Evolutionary conservation across 1,140 invertebrate genomes (phyloP), one percentile per base, ranked within the genome.

Genomic region (Diachasma alloeum): DNA sequence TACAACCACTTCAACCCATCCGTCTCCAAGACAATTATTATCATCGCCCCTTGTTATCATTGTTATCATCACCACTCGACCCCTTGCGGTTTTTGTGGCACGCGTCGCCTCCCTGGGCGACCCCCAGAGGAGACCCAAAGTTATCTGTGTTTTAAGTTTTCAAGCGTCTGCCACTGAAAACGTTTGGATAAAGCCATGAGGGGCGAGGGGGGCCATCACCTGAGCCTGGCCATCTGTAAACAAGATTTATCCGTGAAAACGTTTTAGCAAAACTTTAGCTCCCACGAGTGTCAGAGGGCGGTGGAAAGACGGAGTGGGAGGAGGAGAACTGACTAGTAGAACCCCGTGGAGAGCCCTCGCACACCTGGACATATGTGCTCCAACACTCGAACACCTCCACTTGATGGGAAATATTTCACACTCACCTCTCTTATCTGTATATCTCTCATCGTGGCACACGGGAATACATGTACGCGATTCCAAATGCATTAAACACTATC

Each of bases 191-290:
- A 73, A 73, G 53, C 46, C 26, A 5, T 10, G 9, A 36, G 26
- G 31, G 31, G 46, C 5, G 24, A 48, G 15, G 39, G 37, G 17
- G 53, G 36, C 79, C 82, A 85, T 83, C 82, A 84, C 83, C 82
- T 86, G 83, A 84, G 79, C 80, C 79, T 83, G 83, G 83, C 83
- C 82, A 85, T 85, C 84, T 82, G 84, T 84, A 86, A 86, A 85
- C 83, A 84, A 85, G 84, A 86, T 85, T 86, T 86, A 86, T 85
- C 78, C 79, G 78, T 78, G 77, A 82, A 82, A 86, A 84, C 85
- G 81, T 86, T 86, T 86, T 83, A 85, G 81, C 79, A 76, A 85
- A 86, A 86, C 79, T 86, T 85, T 81, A 67, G 71, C 71, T 86
- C 85, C 84, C 85, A 76, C 46, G 84, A 79, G 85, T 79, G 26